phyloP scores from a whole-genome alignment of 2,888 invertebrate species.

The Cerceris ruficornis region DNA sequence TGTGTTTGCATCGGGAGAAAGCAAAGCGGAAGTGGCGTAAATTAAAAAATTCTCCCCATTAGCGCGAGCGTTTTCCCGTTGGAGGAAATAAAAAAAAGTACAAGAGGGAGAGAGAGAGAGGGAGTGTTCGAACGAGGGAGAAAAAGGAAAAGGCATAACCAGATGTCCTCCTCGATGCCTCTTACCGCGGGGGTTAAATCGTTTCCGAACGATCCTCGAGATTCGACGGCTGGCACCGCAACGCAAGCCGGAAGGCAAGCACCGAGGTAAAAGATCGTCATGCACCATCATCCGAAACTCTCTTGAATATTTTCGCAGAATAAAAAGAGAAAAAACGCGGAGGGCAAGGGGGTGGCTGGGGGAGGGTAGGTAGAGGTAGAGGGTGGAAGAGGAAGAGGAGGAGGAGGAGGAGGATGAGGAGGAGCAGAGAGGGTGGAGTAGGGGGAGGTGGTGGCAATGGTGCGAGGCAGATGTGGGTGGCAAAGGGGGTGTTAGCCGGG shows the following conservation, averaged over 20 bases:
- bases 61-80: no score
- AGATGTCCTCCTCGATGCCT: slow-evolving; percentile 36
- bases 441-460: slow-evolving; percentile 41
- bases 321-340: slow-evolving; percentile 54
- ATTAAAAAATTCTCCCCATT: no score
- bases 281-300: slow-evolving; percentile 69
- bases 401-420: slow-evolving; percentile 14
- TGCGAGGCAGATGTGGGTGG: slow-evolving; percentile 53
- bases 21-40: no score
- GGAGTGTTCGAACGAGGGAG: not conserved
- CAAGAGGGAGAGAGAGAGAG: not conserved
- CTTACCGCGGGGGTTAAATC: slow-evolving; percentile 35
- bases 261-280: slow-evolving; percentile 62
- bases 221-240: slow-evolving; percentile 30
- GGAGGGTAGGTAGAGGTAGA: slow-evolving; percentile 21
- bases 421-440: slow-evolving; percentile 22
- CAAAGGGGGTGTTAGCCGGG: slow-evolving; percentile 70
- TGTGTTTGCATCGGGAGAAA: no score
- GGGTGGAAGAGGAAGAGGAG: slow-evolving; percentile 15
- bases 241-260: slow-evolving; percentile 46
- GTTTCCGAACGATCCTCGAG: slow-evolving; percentile 35
- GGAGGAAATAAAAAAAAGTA: not conserved
- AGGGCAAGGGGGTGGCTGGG: slow-evolving; percentile 25
- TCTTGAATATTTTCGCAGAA: slow-evolving; percentile 69
- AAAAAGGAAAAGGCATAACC: slow-evolving; percentile 15